Evolutionary conservation across 2,797 vertebrate species (phyloP).

Genomic region (Crenuchus spilurus): DNA sequence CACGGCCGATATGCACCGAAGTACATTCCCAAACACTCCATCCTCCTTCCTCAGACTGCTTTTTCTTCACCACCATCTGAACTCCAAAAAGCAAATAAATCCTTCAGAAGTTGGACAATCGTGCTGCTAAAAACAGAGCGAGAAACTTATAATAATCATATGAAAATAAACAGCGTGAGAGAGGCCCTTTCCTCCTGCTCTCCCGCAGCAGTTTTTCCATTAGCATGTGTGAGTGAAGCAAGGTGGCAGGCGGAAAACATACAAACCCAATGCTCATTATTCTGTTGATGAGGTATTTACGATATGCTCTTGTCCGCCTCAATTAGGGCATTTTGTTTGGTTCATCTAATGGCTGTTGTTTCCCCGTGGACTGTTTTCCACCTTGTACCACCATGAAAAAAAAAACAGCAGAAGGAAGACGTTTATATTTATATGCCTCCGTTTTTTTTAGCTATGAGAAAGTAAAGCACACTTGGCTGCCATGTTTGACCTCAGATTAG

Average conservation of each 20-base stretch:
- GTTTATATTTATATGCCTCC: background rate
- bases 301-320: background rate
- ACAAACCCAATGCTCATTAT: background rate
- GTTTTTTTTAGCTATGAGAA: background rate
- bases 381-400: background rate
- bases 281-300: conserved; percentile 24
- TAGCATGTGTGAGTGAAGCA: background rate
- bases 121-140: background rate
- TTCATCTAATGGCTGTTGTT: background rate
- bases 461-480: background rate
- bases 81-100: conserved; percentile 14
- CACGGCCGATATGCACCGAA: background rate
- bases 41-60: background rate
- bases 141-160: background rate
- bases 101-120: background rate
- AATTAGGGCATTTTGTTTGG: background rate
- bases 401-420: background rate
- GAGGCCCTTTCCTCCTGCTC: background rate
- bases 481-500: background rate
- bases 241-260: background rate
- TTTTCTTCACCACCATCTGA: background rate
- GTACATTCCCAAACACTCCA: background rate
- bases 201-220: background rate
- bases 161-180: conserved; percentile 22
- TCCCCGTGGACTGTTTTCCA: background rate